A percentile compares a stretch with the other conserved stretches of the same genome.
These are phyloP conservation scores for Boloria euphrosyne DNA, from an alignment of 2,888 invertebrate genomes.

Conservation along the genomic window DNA sequence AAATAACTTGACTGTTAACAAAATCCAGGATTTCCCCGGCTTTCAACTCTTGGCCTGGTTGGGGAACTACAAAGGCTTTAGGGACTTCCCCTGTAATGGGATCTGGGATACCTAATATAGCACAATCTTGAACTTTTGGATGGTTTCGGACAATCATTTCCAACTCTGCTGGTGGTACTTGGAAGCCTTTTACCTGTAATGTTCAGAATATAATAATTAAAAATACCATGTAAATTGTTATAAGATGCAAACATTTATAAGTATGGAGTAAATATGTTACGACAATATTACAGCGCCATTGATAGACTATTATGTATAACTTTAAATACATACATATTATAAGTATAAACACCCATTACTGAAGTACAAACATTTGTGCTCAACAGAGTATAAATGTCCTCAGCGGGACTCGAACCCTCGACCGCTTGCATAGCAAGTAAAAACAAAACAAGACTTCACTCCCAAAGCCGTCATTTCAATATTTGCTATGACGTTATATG, in stretches of 20 bases:
- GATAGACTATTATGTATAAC: no score
- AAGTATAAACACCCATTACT: no score
- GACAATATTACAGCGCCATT: no score
- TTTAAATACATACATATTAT: no score
- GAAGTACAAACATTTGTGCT: no score
- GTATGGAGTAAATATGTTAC: no score
- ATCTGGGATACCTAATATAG: slow-evolving; percentile 91
- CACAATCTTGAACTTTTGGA: slow-evolving; percentile 90
- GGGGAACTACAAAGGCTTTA: slow-evolving; percentile 86
- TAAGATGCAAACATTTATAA: background rate
- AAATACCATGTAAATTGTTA: background rate
- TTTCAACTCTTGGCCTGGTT: slow-evolving; percentile 60
- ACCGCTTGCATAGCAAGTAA: no score
- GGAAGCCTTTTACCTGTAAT: slow-evolving; percentile 84
- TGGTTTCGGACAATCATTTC: slow-evolving; percentile 88
- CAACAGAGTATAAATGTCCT: no score
- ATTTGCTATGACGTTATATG: no score
- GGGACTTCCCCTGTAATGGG: slow-evolving; percentile 88
- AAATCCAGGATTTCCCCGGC: slow-evolving; percentile 84
- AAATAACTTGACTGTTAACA: slow-evolving; percentile 85
- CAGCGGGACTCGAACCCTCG: no score
- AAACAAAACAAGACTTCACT: no score
- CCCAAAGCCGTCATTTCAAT: no score
- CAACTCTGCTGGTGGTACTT: slow-evolving; percentile 95
- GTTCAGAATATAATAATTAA: background rate